Conservation (phyloP, 2,888 invertebrate species). For the Tuta absoluta region DNA sequence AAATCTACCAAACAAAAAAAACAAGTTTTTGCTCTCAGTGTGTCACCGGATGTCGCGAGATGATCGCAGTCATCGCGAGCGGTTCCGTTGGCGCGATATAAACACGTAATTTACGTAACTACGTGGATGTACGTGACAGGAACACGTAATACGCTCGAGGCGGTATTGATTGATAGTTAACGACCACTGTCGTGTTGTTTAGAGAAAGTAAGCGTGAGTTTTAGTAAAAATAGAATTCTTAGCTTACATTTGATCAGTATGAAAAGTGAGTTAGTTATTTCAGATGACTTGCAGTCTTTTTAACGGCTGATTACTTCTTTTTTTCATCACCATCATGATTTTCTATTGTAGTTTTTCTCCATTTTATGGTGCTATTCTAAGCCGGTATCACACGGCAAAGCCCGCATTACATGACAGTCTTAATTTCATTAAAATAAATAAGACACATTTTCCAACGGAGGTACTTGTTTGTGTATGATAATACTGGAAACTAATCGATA, state of each 20-base stretch:
- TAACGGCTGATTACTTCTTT: no score
- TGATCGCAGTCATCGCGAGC: not conserved
- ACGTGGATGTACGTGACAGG: not conserved
- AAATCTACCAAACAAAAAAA: not conserved
- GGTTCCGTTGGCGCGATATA: conserved; percentile 6
- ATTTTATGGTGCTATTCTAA: no score
- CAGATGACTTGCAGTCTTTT: no score
- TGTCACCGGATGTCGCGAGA: not conserved
- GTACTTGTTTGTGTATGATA: no score
- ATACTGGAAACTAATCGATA: no score
- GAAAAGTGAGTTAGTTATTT: not conserved
- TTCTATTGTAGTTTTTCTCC: no score
- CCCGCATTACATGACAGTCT: no score
- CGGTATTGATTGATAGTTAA: not conserved
- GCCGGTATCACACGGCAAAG: no score
- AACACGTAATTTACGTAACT: conserved; percentile 15
- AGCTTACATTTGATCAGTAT: not conserved
- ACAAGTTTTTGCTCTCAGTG: not conserved
- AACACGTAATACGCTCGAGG: not conserved
- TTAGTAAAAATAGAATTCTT: not conserved
- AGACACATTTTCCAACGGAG: no score
- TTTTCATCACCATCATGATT: no score
- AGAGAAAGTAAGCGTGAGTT: not conserved
- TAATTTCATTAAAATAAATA: no score
- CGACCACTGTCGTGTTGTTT: not conserved